Evolutionary conservation across 2,888 invertebrate genomes (phyloP).

Genomic region (Aleiodes alternator): DNA sequence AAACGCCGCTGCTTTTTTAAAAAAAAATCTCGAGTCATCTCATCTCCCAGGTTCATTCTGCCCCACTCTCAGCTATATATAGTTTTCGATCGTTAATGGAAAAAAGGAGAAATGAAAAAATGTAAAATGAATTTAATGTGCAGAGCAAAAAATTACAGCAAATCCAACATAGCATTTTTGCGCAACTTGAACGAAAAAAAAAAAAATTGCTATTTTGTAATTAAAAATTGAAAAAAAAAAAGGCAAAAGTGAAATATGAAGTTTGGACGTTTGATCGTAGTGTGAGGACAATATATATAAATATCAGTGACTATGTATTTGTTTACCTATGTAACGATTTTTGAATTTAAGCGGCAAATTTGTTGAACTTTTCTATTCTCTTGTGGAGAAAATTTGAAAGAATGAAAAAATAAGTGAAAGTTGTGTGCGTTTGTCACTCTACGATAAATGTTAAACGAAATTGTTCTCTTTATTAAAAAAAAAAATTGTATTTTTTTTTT

Average conservation of each 20-base stretch:
- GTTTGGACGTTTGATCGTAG: slow-evolving; percentile 27
- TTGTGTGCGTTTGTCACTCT: slow-evolving; percentile 27
- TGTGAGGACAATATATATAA: slow-evolving; percentile 25
- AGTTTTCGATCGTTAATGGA: slow-evolving; percentile 7
- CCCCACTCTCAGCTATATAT: too few relatives aligned
- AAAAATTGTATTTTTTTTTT: slow-evolving; percentile 53
- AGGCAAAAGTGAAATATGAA: slow-evolving; percentile 35
- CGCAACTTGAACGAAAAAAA: not conserved
- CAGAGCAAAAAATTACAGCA: not conserved
- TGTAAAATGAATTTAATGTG: slow-evolving; percentile 12
- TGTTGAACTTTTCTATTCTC: slow-evolving; percentile 14
- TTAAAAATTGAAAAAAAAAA: not conserved
- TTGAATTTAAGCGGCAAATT: slow-evolving; percentile 24
- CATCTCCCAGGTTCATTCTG: too few relatives aligned
- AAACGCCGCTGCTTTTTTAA: too few relatives aligned
- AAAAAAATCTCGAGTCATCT: too few relatives aligned
- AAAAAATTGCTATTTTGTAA: slow-evolving; percentile 28
- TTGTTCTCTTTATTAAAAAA: too few relatives aligned
- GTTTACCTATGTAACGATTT: slow-evolving; percentile 31
- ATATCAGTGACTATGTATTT: slow-evolving; percentile 26
- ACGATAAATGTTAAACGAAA: slow-evolving; percentile 35
- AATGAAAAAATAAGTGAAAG: slow-evolving; percentile 1
- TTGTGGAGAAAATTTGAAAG: not conserved
- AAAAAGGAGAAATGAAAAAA: slow-evolving; percentile 24
- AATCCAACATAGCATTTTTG: slow-evolving; percentile 20